Evolutionary conservation across 1,140 invertebrate species (phyloP), one percentile per base, ranked within the genome.

Genomic region (Drosophila burlai): DNA sequence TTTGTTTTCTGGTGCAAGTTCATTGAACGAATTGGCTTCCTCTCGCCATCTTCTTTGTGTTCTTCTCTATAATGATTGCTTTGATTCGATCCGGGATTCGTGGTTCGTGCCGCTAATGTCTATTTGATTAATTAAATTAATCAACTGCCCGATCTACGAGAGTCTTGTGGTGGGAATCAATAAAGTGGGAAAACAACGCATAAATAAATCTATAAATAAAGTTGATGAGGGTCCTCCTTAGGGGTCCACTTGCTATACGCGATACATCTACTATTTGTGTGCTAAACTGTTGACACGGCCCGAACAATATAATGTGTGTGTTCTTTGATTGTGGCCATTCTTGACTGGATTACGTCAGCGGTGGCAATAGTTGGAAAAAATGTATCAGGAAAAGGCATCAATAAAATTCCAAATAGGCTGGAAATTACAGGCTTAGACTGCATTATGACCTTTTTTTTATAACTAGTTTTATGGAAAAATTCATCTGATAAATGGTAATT

Each of bases 41-140:
- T 65, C 36, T 52, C n/a, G 40, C 38, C 13, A 60, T 38, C 42
- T 49, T 10, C 15, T 31, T 55, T 50, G 38, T 61, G 34, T 63
- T 59, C 58, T 54, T 60, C 38, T 60, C 43, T 66, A 47, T 77
- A 81, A 84, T 84, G 66, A 81, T 68, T 78, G 49, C 36, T 72
- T 82, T 43, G 61, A 47, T 64, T 77, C 60, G 64, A 49, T 67
- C 58, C 62, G 80, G 57, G 57, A 57, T 26, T 57, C 36, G 54
- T 64, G 55, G 75, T 78, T 76, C 82, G 83, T 85, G 82, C 83
- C 76, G 66, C 67, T 86, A 86, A 86, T 86, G 80, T 87, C 67
- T 73, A 80, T 87, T 84, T 87, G 69, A 90, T 87, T 87, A 87
- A 87, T 87, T 87, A 80, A 87, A 89, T 87, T 84, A 84, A 90